Conservation (phyloP, 2,113 vertebrate genomes). For the Spea multiplicata region DNA sequence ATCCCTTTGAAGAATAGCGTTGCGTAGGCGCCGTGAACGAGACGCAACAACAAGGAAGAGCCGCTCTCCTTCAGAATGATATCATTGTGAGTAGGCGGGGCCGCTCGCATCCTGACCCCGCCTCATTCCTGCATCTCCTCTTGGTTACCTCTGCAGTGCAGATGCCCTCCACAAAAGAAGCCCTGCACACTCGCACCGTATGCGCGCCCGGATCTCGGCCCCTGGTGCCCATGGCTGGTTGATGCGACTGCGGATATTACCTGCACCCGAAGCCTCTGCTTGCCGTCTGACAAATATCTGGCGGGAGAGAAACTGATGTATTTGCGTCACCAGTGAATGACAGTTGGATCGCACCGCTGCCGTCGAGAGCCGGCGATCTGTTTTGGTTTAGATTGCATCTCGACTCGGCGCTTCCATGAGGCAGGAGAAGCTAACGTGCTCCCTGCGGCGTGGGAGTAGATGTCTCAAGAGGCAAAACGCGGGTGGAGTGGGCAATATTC, state of each 20-base stretch:
- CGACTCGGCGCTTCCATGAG: slow-evolving; percentile 67
- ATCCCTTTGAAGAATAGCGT: not conserved
- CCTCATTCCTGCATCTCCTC: slow-evolving; percentile 44
- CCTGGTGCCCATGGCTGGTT: too few relatives aligned
- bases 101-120: slow-evolving; percentile 26
- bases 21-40: slow-evolving; percentile 9
- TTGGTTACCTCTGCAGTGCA: slow-evolving; percentile 64
- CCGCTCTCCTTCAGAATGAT: slow-evolving; percentile 50
- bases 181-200: too few relatives aligned
- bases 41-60: slow-evolving; percentile 15
- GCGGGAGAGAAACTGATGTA: not conserved
- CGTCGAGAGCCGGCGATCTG: not conserved
- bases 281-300: too few relatives aligned
- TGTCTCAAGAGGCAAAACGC: slow-evolving; percentile 73
- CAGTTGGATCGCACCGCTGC: not conserved
- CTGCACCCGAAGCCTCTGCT: too few relatives aligned
- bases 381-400: not conserved
- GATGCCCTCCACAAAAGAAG: slow-evolving; percentile 45
- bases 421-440: slow-evolving; percentile 75
- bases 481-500: slow-evolving; percentile 80
- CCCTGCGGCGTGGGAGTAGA: slow-evolving; percentile 76
- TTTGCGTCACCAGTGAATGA: not conserved
- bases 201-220: too few relatives aligned
- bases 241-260: too few relatives aligned
- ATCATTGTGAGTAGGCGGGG: slow-evolving; percentile 61